Base-by-base conservation (phyloP, 2,113 vertebrate genomes). In the Stercorarius parasiticus region DNA sequence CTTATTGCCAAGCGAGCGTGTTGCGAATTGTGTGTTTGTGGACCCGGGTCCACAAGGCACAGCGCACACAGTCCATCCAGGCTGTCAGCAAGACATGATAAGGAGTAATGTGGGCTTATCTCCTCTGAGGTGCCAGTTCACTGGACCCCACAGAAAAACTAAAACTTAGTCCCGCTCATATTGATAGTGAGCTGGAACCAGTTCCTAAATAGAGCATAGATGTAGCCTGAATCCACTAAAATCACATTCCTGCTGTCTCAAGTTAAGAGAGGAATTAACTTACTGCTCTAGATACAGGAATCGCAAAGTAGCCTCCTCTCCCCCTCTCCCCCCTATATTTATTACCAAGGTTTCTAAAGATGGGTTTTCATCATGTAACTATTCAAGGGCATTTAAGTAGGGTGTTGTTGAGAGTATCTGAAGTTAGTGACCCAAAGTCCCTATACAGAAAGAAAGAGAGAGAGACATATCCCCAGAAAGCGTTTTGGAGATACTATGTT, bases 281-380 rank as follows among this genome's bases (percentile, higher is more conserved):
- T 5, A 3, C 34, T 45, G 11, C 25, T 14, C 11, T 25, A 61
- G 13, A 61, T 61, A 30, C 62, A 82, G 27, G 34, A 66, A 66
- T 62, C 0, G 0, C 32, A 88, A 38, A 45, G 56, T 29, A 52
- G 3, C 9, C 20, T 47, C 47, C 8, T 26, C 52, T 42, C 8
- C 15, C 50, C 26, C 25, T 2, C 6, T 11, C 3, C 2, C 1
- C 3, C 3, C 21, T 4, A 1, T 38, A 56, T 74, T 82, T 61
- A 30, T 32, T 36, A 47, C 10, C 6, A 42, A 32, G 29, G 3
- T 80, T 88, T 91, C 27, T 69, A 55, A 72, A 50, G 29, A 59
- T 2, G 50, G 3, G 12, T 81, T 91, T 91, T 73, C 40, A 70
- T 61, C n/a, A 16, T 30, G n/a, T 3, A 22, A 8, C 11, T 70